These are phyloP conservation scores for Panagrolaimus sp. DNA, from an alignment of 1,140 invertebrate genomes.

Conservation along the genomic window DNA sequence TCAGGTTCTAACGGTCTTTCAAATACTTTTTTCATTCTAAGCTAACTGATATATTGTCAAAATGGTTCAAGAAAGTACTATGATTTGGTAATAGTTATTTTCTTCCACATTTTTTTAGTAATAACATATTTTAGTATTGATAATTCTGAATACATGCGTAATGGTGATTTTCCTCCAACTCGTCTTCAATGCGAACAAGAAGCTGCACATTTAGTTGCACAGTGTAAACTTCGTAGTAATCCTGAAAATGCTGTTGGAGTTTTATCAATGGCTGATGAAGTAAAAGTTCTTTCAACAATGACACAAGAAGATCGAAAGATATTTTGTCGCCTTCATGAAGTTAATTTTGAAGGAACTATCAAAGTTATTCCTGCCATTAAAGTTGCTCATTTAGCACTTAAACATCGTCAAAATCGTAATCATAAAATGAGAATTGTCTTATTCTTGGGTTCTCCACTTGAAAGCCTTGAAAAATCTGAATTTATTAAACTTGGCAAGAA, in stretches of 20 bases:
- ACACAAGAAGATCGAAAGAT: constrained; percentile 92
- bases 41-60: constrained; percentile 4
- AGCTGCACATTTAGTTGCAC: constrained; percentile 92
- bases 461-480: constrained; percentile 79
- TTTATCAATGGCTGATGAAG: constrained; percentile 82
- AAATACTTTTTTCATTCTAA: no score
- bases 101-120: constrained; percentile 6
- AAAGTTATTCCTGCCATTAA: constrained; percentile 48
- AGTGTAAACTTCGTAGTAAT: constrained; percentile 91
- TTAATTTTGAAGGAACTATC: constrained; percentile 70
- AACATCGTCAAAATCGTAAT: constrained; percentile 97
- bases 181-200: constrained; percentile 91
- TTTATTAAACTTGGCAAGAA: constrained; percentile 90
- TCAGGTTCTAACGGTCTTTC: no score
- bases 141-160: constrained; percentile 98
- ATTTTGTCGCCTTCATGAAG: constrained; percentile 85
- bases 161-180: constrained; percentile 96
- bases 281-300: constrained; percentile 88
- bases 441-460: constrained; percentile 92
- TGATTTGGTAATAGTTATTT: constrained; percentile 55
- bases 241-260: constrained; percentile 98
- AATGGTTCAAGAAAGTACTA: constrained; percentile 57
- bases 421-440: constrained; percentile 97
- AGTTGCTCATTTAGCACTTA: constrained; percentile 72
- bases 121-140: constrained; percentile 73